A percentile compares a stretch with the other conserved stretches of the same genome.
phyloP scores from a whole-genome alignment of 2,113 vertebrate species.

The Verasper variegatus region DNA sequence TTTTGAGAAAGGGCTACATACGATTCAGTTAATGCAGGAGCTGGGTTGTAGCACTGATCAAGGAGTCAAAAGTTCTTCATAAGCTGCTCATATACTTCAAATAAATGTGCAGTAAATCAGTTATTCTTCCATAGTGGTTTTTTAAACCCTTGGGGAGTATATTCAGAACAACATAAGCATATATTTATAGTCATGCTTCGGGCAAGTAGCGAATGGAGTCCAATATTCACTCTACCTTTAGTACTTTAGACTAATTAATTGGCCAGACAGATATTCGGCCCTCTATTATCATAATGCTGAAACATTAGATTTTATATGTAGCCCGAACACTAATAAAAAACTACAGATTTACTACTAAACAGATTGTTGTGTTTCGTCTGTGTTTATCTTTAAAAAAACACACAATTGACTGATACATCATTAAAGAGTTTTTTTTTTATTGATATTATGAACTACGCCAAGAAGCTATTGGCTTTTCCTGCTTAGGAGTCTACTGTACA shows the following conservation, averaged over 20 bases:
- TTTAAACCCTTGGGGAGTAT: too few relatives aligned
- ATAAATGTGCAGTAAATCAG: neutral
- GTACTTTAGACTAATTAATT: neutral
- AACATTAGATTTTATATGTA: neutral
- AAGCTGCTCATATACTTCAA: neutral
- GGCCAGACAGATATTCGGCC: neutral
- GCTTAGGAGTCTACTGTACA: too few relatives aligned
- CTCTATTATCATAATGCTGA: neutral
- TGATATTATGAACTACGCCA: too few relatives aligned
- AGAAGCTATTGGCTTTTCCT: too few relatives aligned
- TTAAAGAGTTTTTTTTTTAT: too few relatives aligned
- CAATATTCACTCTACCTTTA: neutral
- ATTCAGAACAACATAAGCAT: neutral
- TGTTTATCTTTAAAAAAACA: too few relatives aligned
- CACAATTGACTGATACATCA: too few relatives aligned
- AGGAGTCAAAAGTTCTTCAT: neutral
- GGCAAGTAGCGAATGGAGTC: neutral
- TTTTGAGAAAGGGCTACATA: constrained; percentile 7
- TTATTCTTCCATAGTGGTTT: too few relatives aligned
- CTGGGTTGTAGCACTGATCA: neutral
- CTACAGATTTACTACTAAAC: too few relatives aligned
- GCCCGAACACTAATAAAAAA: too few relatives aligned
- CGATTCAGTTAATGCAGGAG: neutral
- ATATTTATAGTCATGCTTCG: neutral
- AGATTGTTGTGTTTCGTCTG: too few relatives aligned